Evolutionary conservation across 1,140 invertebrate species (phyloP), one percentile per base, ranked within the genome.

Genomic region (Cotesia typhae): DNA sequence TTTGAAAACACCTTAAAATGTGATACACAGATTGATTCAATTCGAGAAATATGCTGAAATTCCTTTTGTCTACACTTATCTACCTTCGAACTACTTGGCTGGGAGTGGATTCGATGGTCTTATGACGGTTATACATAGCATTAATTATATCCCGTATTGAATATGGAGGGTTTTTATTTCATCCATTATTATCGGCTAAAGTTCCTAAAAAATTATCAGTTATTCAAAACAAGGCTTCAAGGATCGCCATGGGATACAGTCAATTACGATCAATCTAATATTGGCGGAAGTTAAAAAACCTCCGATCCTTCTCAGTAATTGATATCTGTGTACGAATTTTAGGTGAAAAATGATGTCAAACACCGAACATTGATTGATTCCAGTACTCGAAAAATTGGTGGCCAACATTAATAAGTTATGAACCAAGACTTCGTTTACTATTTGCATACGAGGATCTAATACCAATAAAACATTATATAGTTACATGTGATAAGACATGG

Each of bases 381-480:
- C 17, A 28, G 20, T 59, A 4, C 20, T 59, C 7, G 57, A 59
- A 2, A 20, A 59, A 35, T 5, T 59, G 2, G 20, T 59, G 4
- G n/a, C 7, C 7, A 59, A 20, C 7, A 55, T 55, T 55, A 4
- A 5, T 55, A 55, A 12, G 14, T 3, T 5, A 55, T 4, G 53
- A n/a, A 14, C 5, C 53, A 55, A 55, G 17, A 55, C 53, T 12
- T 20, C 53, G 10, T 10, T 47, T 51, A 63, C 17, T 72, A 4
- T 17, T 52, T 12, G 63, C 70, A 17, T 28, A 72, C 10, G 57
- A 41, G 63, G 61, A 66, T 66, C 6, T 36, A 41, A 71, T 66
- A 52, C 20, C 57, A 20, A 59, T 59, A 28, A 20, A 20, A 9
- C 57, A 59, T 28, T 28, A 59, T 59, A 20, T 35, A 4, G 57